A percentile compares a stretch with the other conserved stretches of the same genome.
Conservation (phyloP, 92 coral and sea anemone species). For the Porites evermanni region DNA sequence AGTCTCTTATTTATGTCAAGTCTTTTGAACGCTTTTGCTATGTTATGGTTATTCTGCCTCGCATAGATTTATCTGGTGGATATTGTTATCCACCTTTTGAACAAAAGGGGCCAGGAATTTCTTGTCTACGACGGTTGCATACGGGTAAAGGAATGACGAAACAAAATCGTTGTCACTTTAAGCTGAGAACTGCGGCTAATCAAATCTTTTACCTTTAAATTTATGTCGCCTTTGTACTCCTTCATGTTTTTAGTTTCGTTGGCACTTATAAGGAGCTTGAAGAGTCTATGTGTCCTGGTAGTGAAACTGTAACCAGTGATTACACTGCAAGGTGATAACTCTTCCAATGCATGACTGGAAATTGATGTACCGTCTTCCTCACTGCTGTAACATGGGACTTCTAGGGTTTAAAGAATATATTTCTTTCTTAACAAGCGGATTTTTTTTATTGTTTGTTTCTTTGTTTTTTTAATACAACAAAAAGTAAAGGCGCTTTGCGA, state of each 20-base stretch:
- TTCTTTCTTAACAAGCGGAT: no score
- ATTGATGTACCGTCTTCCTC: not conserved
- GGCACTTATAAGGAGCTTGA: constrained; percentile 11
- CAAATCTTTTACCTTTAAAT: constrained; percentile 26
- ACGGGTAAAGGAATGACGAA: no score
- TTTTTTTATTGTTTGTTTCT: no score
- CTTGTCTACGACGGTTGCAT: no score
- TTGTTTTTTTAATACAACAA: no score
- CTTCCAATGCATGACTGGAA: constrained; percentile 3
- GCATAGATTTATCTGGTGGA: no score
- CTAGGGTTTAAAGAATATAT: not conserved
- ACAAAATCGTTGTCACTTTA: not conserved
- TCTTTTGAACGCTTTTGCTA: no score
- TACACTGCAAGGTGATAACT: constrained; percentile 35
- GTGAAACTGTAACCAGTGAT: constrained; percentile 28
- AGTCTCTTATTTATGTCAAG: no score
- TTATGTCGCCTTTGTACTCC: constrained; percentile 22
- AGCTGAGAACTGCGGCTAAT: not conserved
- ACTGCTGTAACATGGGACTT: constrained; percentile 21
- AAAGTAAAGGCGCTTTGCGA: no score
- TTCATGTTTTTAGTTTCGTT: not conserved
- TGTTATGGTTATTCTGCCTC: no score
- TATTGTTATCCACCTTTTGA: no score
- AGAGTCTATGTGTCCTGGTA: not conserved
- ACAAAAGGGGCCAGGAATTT: no score